A percentile compares a stretch with the other conserved stretches of the same genome.
phyloP scores from a whole-genome alignment of 2,113 vertebrate genomes.

The Pteropus alecto region DNA sequence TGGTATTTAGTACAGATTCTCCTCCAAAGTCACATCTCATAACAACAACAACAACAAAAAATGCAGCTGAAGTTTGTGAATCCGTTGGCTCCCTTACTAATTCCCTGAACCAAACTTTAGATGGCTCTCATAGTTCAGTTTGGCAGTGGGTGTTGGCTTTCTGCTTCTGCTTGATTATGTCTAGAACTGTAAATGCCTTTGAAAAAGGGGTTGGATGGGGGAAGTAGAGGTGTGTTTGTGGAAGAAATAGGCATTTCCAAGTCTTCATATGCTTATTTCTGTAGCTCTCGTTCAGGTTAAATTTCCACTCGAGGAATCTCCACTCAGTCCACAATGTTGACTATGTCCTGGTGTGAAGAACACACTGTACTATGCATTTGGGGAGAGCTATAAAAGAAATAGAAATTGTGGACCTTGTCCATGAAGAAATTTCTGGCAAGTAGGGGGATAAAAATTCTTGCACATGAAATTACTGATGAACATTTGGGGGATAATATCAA shows the following conservation, averaged over 20 bases:
- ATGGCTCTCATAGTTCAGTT: neutral
- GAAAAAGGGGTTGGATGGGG: neutral
- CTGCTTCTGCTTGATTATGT: neutral
- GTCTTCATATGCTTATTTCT: neutral
- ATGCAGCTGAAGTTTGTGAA: neutral
- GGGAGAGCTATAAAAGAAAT: neutral
- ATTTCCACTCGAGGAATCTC: neutral
- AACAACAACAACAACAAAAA: neutral
- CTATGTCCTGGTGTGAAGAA: neutral
- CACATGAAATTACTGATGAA: constrained; percentile 48
- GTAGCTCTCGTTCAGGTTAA: neutral
- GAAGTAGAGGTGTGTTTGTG: neutral
- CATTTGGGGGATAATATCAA: constrained; percentile 46
- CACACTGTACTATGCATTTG: neutral
- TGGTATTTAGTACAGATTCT: neutral
- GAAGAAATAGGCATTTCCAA: neutral
- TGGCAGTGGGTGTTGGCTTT: neutral
- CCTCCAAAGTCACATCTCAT: neutral
- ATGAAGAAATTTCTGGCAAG: constrained; percentile 1
- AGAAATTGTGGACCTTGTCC: neutral
- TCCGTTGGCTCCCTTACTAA: neutral
- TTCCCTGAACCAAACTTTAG: neutral
- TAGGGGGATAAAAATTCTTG: constrained; percentile 19
- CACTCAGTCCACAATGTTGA: neutral
- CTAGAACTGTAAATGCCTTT: neutral